Conservation (phyloP, 2,797 vertebrate genomes). For the Scomberomorus guttatus region DNA sequence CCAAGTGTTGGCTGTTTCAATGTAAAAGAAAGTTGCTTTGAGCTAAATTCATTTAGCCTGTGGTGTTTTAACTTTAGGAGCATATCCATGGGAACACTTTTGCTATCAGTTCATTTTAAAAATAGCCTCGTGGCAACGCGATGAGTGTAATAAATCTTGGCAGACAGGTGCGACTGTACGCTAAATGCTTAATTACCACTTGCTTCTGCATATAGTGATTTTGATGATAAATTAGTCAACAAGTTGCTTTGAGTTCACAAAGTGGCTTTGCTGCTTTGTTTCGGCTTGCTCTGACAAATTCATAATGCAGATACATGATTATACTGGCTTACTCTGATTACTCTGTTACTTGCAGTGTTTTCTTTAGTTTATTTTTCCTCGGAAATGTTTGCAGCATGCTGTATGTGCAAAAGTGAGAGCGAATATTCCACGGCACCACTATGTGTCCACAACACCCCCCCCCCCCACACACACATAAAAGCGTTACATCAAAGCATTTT, state of each 20-base stretch:
- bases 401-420: neutral
- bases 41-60: neutral
- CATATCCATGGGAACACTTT: neutral
- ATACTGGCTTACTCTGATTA: neutral
- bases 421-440: neutral
- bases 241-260: neutral
- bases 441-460: neutral
- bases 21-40: slow-evolving; percentile 1
- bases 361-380: neutral
- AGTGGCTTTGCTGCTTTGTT: neutral
- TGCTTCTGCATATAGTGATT: neutral
- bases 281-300: neutral
- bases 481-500: neutral
- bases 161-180: neutral
- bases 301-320: neutral
- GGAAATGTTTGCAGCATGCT: neutral
- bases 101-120: neutral
- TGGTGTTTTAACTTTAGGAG: neutral
- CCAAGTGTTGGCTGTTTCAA: neutral
- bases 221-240: neutral
- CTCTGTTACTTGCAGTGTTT: neutral
- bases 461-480: neutral
- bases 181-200: neutral
- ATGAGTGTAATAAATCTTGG: neutral
- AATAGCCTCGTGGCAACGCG: neutral